Evolutionary conservation across 2,797 vertebrate genomes (phyloP), one percentile per base, ranked within the genome.

Genomic region (Dromococcyx pavoninus): DNA sequence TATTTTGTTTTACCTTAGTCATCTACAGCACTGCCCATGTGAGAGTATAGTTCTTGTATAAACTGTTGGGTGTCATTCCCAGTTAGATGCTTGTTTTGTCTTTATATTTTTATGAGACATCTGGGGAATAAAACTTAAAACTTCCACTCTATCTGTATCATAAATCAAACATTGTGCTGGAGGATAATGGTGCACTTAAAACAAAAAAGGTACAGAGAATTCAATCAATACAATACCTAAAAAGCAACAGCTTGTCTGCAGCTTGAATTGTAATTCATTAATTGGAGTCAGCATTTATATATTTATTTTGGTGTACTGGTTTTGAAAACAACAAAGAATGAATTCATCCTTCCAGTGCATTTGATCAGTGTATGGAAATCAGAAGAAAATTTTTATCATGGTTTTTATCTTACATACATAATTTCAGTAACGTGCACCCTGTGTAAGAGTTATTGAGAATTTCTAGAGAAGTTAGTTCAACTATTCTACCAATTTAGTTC

Each of bases 161-260:
- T 96, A 96, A 96, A 95, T 96, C 91, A 94, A 94, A 91, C 11
- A 35, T 95, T 96, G 92, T 83, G 53, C 83, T 94, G 66, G 83
- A 92, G 73, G 89, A 93, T 89, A 94, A 86, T 44, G 17, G 48
- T 28, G 13, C 48, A 73, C 61, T 94, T 88, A 44, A 84, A 94
- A 81, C 33, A 44, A n/a, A 33, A 33, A n/a, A 61, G 13, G 61
- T 6, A 57, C 9, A 44, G 17, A 79, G 24, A 62, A 79, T 86
- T 82, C 75, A 88, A 37, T 89, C 75, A 79, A 43, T 88, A 72
- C 33, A 88, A 61, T 69, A 84, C 32, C 70, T 91, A 73, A 93
- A 84, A 80, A 91, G 39, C 43, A 95, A 54, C 74, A 93, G 57
- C 46, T 83, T 94, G 51, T 73, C 56, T 88, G 58, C 39, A 88